Evolutionary conservation across 2,797 vertebrate genomes (phyloP).

Genomic region (Squalus acanthias): DNA sequence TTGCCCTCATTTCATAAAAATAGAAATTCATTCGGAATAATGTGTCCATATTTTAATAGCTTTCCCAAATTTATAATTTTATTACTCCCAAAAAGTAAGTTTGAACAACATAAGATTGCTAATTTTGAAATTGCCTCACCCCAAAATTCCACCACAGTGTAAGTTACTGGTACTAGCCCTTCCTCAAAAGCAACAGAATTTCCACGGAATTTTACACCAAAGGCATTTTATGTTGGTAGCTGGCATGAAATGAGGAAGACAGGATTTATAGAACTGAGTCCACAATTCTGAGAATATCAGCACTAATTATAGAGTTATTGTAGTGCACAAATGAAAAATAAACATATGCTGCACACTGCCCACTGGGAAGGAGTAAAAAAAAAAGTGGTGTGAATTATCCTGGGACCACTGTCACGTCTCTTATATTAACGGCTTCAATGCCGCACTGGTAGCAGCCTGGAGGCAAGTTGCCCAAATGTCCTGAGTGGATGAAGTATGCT

Average conservation of each 20-base stretch:
- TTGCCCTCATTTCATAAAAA: neutral
- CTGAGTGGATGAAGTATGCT: neutral
- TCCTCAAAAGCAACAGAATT: neutral
- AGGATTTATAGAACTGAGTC: neutral
- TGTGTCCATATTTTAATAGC: neutral
- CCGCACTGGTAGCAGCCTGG: no score
- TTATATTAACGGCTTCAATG: neutral
- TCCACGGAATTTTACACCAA: neutral
- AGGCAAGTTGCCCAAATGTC: neutral
- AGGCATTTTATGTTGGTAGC: neutral
- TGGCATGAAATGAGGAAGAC: neutral
- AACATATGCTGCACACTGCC: neutral
- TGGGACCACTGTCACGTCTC: neutral
- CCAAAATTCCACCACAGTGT: neutral
- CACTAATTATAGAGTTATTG: neutral
- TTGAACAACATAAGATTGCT: neutral
- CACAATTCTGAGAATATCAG: neutral
- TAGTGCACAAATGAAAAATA: neutral
- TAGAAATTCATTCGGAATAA: neutral
- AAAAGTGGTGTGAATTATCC: neutral
- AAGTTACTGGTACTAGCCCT: neutral
- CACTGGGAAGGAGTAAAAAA: neutral
- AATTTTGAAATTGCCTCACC: neutral
- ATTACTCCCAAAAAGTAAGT: no score
- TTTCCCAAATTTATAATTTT: neutral